Conservation (phyloP, 2,888 invertebrate species). For the Erebia ligea region DNA sequence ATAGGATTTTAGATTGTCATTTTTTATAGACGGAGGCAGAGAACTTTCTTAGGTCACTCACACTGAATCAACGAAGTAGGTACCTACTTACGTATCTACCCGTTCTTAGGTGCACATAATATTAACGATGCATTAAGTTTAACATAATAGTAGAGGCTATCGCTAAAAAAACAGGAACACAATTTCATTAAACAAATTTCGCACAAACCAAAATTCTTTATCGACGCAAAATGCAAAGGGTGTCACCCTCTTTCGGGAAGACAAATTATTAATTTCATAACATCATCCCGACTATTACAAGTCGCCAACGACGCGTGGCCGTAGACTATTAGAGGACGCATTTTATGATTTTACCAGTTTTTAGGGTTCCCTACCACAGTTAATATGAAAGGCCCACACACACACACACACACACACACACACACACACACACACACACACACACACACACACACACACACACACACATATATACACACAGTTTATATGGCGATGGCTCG, state of each 20-base stretch:
- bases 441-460: too few relatives aligned
- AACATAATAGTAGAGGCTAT: too few relatives aligned
- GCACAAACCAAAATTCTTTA: slow-evolving; percentile 27
- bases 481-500: too few relatives aligned
- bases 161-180: background rate
- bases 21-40: too few relatives aligned
- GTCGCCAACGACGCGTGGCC: slow-evolving; percentile 67
- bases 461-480: too few relatives aligned
- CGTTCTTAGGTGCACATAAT: too few relatives aligned
- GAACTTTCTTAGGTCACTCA: too few relatives aligned
- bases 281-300: slow-evolving; percentile 73
- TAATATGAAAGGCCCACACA: too few relatives aligned
- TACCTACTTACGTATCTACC: background rate
- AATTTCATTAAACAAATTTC: slow-evolving; percentile 14
- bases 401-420: too few relatives aligned
- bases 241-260: slow-evolving; percentile 51
- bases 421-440: too few relatives aligned
- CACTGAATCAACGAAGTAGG: background rate
- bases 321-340: slow-evolving; percentile 67
- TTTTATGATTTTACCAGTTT: slow-evolving; percentile 50
- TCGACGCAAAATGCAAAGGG: slow-evolving; percentile 47
- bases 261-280: slow-evolving; percentile 81
- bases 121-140: too few relatives aligned
- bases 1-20: too few relatives aligned
- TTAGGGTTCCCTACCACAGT: background rate